Conservation (phyloP, 1,140 invertebrate genomes). For the Drosophila insularis region DNA sequence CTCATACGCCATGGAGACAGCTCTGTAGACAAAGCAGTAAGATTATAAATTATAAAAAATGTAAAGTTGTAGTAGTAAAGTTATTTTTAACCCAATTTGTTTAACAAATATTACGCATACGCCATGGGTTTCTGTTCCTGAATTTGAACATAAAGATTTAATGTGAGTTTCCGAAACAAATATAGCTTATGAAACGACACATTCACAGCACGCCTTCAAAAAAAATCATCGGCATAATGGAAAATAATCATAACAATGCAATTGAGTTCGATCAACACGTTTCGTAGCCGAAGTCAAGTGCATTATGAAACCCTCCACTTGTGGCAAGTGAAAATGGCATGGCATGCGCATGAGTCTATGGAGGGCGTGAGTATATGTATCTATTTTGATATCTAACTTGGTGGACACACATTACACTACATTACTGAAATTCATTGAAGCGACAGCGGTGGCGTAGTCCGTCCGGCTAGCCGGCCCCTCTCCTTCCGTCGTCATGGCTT, state of each 20-base stretch:
- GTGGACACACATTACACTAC: slow-evolving; percentile 40
- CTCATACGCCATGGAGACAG: no score
- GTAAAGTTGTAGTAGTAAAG: no score
- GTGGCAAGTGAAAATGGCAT: slow-evolving; percentile 28
- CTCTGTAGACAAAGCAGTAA: no score
- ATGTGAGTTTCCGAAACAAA: no score
- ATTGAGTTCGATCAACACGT: slow-evolving; percentile 13
- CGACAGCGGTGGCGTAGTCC: neutral
- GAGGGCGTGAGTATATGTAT: slow-evolving; percentile 27
- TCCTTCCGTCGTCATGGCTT: slow-evolving; percentile 14
- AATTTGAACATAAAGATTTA: no score
- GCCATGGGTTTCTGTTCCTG: no score
- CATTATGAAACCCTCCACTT: slow-evolving; percentile 8
- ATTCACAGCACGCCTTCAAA: neutral
- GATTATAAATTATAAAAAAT: no score
- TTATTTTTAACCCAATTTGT: no score
- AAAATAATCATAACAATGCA: slow-evolving; percentile 1
- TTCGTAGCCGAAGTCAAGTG: neutral
- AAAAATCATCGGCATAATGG: slow-evolving; percentile 13
- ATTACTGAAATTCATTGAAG: slow-evolving; percentile 41
- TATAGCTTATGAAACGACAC: no score
- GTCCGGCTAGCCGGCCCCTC: neutral
- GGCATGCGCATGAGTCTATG: slow-evolving; percentile 9
- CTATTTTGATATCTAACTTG: slow-evolving; percentile 26
- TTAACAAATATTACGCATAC: no score